These are phyloP conservation scores for Cryptophagus acutangulus DNA, from an alignment of 2,888 invertebrate genomes.

Conservation along the genomic window DNA sequence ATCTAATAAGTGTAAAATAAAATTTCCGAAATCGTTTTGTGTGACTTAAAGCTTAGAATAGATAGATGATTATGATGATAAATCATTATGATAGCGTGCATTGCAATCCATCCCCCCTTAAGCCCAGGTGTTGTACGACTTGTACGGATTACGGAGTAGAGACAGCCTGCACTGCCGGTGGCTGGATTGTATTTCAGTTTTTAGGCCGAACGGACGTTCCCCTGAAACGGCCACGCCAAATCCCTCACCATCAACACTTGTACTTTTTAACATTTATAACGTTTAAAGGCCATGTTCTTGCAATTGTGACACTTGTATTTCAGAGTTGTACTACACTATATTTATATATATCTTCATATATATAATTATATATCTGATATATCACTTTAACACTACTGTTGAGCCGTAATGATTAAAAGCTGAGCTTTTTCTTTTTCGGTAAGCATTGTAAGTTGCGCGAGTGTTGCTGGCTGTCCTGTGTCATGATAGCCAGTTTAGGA, in stretches of 20 bases:
- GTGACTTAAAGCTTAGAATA: constrained; percentile 45
- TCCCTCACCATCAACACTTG: constrained; percentile 34
- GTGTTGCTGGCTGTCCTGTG: constrained; percentile 47
- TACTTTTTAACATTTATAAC: constrained; percentile 34
- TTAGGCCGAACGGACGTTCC: constrained; percentile 31
- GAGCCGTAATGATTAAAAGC: constrained; percentile 45
- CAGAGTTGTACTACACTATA: constrained; percentile 35
- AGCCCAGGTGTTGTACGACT: neutral
- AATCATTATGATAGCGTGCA: constrained; percentile 6
- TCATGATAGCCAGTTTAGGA: constrained; percentile 45
- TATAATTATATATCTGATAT: constrained; percentile 15
- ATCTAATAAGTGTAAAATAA: constrained; percentile 46
- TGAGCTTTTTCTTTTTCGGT: constrained; percentile 46
- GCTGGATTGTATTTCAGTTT: constrained; percentile 32
- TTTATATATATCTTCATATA: constrained; percentile 23
- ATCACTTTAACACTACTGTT: constrained; percentile 42
- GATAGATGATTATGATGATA: constrained; percentile 20
- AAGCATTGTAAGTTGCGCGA: constrained; percentile 47
- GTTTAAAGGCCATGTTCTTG: constrained; percentile 49
- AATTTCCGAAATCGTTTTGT: constrained; percentile 41
- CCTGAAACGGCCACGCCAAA: constrained; percentile 25
- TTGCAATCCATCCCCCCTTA: constrained; percentile 20
- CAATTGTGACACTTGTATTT: constrained; percentile 43
- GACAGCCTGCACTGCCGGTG: constrained; percentile 17
- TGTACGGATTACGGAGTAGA: constrained; percentile 5